Percentiles rank a stretch among this genome's conserved stretches.
Conservation (phyloP, 2,888 invertebrate genomes). For the Caenorhabditis uteleia region DNA sequence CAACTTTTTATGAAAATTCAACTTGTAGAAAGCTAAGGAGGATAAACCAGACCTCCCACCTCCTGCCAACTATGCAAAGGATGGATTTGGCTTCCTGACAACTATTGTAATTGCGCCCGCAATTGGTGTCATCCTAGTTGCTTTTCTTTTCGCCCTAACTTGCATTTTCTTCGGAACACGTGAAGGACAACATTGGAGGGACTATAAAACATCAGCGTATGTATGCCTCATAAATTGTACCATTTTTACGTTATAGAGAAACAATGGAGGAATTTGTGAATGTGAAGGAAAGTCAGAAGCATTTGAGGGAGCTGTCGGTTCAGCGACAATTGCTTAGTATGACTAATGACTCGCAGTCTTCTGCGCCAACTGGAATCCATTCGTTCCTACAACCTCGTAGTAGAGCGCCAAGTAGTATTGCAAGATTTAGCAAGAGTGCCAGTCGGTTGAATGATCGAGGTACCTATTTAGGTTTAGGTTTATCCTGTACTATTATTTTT, state of each 20-base stretch:
- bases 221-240: neutral
- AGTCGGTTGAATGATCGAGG: slow-evolving; percentile 45
- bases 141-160: slow-evolving; percentile 60
- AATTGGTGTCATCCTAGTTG: slow-evolving; percentile 61
- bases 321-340: slow-evolving; percentile 67
- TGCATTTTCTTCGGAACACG: slow-evolving; percentile 68
- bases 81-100: slow-evolving; percentile 58
- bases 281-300: slow-evolving; percentile 66
- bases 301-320: slow-evolving; percentile 66
- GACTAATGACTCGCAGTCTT: slow-evolving; percentile 47
- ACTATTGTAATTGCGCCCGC: slow-evolving; percentile 55
- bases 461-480: neutral
- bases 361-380: slow-evolving; percentile 41
- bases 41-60: slow-evolving; percentile 26
- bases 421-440: slow-evolving; percentile 49
- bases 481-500: slow-evolving; percentile 1
- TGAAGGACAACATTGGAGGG: slow-evolving; percentile 69
- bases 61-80: slow-evolving; percentile 32
- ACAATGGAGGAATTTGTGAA: slow-evolving; percentile 67
- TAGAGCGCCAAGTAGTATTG: slow-evolving; percentile 35
- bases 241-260: slow-evolving; percentile 46
- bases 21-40: too few relatives aligned
- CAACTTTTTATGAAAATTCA: too few relatives aligned
- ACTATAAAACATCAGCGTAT: slow-evolving; percentile 69
- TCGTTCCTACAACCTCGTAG: slow-evolving; percentile 52